Percentiles rank a stretch among this genome's conserved stretches.
Conservation (phyloP, 2,888 invertebrate genomes). For the Tipula lateralis region DNA sequence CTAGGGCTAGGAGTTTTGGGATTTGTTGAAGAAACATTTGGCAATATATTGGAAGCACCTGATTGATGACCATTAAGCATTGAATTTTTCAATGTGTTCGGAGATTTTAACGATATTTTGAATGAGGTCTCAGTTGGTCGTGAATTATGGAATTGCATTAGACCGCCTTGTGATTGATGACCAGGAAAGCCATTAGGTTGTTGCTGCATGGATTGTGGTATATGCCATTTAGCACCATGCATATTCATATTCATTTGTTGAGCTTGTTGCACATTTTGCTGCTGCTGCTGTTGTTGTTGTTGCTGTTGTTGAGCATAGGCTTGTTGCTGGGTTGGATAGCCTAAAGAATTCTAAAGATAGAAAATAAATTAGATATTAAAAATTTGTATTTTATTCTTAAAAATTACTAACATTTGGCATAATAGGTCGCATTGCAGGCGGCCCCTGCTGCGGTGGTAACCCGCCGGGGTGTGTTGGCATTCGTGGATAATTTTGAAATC, state of each 20-base stretch:
- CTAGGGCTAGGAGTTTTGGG: conserved; percentile 81
- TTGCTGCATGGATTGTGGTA: conserved; percentile 52
- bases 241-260: conserved; percentile 48
- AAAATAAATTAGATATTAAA: conserved; percentile 7
- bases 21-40: conserved; percentile 66
- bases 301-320: conserved; percentile 39
- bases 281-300: conserved; percentile 52
- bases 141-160: conserved; percentile 48
- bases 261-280: conserved; percentile 40
- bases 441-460: conserved; percentile 40
- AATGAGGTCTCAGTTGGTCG: conserved; percentile 39
- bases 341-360: conserved; percentile 41
- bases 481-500: conserved; percentile 48
- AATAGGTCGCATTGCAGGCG: conserved; percentile 39
- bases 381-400: neutral
- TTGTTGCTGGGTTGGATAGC: conserved; percentile 46
- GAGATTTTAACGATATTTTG: conserved; percentile 50
- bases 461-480: conserved; percentile 56
- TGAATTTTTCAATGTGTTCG: conserved; percentile 47
- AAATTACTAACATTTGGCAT: conserved; percentile 47
- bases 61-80: conserved; percentile 39
- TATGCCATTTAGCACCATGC: conserved; percentile 65
- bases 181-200: conserved; percentile 33
- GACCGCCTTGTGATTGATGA: conserved; percentile 41
- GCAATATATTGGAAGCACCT: conserved; percentile 43